Evolutionary conservation across 2,797 vertebrate species (phyloP).

Genomic region (Amblyraja radiata): DNA sequence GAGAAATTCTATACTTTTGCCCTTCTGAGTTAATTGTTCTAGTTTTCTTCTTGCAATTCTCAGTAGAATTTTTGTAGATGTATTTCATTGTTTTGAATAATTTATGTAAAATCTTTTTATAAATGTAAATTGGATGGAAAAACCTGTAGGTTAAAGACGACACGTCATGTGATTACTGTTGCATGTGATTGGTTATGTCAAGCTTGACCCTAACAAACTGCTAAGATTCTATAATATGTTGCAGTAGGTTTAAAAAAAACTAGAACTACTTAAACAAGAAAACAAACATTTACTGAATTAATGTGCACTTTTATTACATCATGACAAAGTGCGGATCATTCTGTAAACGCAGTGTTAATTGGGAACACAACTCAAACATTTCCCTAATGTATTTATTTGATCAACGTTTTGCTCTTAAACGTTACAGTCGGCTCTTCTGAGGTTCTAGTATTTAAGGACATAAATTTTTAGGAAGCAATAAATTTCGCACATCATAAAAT

Average conservation of each 20-base stretch:
- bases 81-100: slow-evolving; percentile 67
- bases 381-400: not conserved
- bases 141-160: slow-evolving; percentile 65
- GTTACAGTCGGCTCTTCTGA: not conserved
- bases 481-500: not conserved
- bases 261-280: not conserved
- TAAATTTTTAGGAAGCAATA: not conserved
- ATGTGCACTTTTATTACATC: not conserved
- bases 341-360: not conserved
- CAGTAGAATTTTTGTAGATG: slow-evolving; percentile 57
- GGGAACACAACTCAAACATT: not conserved
- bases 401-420: not conserved
- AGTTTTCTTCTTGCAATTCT: slow-evolving; percentile 60
- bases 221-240: slow-evolving; percentile 45
- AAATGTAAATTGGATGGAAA: slow-evolving; percentile 66
- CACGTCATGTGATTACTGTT: slow-evolving; percentile 67
- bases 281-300: not conserved
- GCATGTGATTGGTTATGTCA: slow-evolving; percentile 68
- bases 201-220: slow-evolving; percentile 63
- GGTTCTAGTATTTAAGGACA: not conserved
- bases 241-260: not conserved
- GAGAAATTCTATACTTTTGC: slow-evolving; percentile 81
- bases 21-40: slow-evolving; percentile 84
- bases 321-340: not conserved
- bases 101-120: slow-evolving; percentile 69